Base-by-base conservation (phyloP, 37 sponge, comb jelly and placozoan species). In the Petrosia ficiformis region DNA sequence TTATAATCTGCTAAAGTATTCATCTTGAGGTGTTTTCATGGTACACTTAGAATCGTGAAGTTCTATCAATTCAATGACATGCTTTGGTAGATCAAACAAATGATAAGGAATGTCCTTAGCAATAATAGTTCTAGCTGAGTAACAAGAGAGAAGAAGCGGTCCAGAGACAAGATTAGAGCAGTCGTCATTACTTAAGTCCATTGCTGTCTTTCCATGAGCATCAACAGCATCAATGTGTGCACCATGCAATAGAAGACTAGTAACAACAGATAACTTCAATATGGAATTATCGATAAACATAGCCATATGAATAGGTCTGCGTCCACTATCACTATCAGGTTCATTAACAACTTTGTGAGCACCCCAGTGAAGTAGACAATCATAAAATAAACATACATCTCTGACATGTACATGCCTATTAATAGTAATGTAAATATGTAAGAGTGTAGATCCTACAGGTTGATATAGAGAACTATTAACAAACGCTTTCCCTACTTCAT, bases 331-430 rank as follows among this genome's bases (percentile, higher is more conserved):
- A 0, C 6, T 22, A 39, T 90, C 69, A 2, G 75, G 82, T 4
- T 26, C 39, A 80, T 90, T 41, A 5, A 90, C 57, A 0, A 61
- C 85, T 33, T 80, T 40, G 34, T 80, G 56, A 3, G 85, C 85
- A 24, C 90, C 90, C 90, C 90, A 90, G 36, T 75, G 70, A 2
- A 90, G 71, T n/a, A 90, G 73, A 0, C 85, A 80, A 16, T 72
- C 42, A 11, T 84, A 44, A 8, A 90, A 66, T 2, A 28, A 54
- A 10, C 21, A n/a, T 1, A 84, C 54, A 39, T 65, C 77, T 39
- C 80, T 80, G 34, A 65, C 72, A 28, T 68, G 66, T 1, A 84
- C 39, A n/a, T n/a, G n/a, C 5, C 39, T 31, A 1, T 28, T 8
- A 0, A 33, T 74, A 14, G 67, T 61, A 3, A 90, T 73, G 22